phyloP scores from a whole-genome alignment of 2,888 invertebrate genomes.

The Halocaridina rubra region DNA sequence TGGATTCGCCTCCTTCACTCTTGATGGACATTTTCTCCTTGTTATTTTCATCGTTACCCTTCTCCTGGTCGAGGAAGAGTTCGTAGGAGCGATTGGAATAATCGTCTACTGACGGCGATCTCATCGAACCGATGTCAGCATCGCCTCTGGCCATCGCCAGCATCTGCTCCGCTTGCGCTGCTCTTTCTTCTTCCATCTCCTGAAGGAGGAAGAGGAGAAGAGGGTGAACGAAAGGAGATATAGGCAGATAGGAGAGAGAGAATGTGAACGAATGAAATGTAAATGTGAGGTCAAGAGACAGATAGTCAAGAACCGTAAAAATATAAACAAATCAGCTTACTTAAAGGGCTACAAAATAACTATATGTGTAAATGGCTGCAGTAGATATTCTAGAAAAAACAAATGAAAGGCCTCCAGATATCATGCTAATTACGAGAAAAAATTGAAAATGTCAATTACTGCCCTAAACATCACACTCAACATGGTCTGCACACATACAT shows the following conservation, averaged over 20 bases:
- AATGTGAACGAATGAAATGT: background rate
- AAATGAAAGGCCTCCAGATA: background rate
- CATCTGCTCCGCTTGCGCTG: slow-evolving; percentile 74
- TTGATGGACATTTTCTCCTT: slow-evolving; percentile 92
- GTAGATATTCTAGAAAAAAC: too few species aligned
- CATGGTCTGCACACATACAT: background rate
- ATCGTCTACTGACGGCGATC: slow-evolving; percentile 92
- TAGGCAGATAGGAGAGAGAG: background rate
- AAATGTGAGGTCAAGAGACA: too few species aligned
- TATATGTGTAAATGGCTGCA: too few species aligned
- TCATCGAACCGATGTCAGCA: slow-evolving; percentile 71
- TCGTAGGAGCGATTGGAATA: slow-evolving; percentile 93
- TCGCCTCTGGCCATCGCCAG: slow-evolving; percentile 21
- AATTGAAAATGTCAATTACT: background rate
- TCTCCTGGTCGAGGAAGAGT: slow-evolving; percentile 88
- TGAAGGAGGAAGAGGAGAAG: background rate
- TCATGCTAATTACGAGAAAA: background rate
- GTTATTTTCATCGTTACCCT: slow-evolving; percentile 85
- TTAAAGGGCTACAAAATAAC: too few species aligned
- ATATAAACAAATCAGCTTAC: too few species aligned
- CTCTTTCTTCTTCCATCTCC: slow-evolving; percentile 84
- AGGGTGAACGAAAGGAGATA: background rate
- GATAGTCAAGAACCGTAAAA: too few species aligned
- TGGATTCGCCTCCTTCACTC: slow-evolving; percentile 86
- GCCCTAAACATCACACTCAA: background rate